These are phyloP conservation scores for Esperia sulphurella DNA, from an alignment of 2,888 invertebrate genomes.

Conservation along the genomic window DNA sequence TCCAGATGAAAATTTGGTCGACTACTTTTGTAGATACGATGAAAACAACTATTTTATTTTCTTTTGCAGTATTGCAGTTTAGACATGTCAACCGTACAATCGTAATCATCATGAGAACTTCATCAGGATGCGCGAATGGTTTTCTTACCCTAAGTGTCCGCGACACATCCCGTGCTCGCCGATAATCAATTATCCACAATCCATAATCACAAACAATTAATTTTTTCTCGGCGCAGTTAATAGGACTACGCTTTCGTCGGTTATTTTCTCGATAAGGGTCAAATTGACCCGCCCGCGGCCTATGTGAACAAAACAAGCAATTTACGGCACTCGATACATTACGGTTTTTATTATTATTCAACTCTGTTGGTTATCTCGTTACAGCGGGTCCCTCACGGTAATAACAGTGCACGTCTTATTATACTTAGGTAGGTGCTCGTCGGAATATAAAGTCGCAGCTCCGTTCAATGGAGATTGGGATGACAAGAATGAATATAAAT, in stretches of 20 bases:
- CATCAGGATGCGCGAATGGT: conserved; percentile 18
- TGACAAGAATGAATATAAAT: background rate
- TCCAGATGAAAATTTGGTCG: too few relatives aligned
- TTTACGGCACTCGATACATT: conserved; percentile 59
- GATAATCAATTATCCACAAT: conserved; percentile 67
- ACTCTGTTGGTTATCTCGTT: conserved; percentile 50
- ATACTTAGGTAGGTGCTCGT: conserved; percentile 19
- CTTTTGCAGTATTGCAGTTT: too few relatives aligned
- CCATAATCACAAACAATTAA: conserved; percentile 70
- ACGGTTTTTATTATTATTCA: conserved; percentile 59
- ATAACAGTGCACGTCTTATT: conserved; percentile 33
- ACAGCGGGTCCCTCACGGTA: conserved; percentile 38
- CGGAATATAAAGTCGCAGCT: conserved; percentile 16
- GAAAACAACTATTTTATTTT: too few relatives aligned
- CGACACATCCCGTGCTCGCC: conserved; percentile 47
- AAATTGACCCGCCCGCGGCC: conserved; percentile 66
- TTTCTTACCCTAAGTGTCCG: conserved; percentile 20
- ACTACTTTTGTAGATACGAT: too few relatives aligned
- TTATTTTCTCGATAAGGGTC: conserved; percentile 73
- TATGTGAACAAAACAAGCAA: conserved; percentile 65
- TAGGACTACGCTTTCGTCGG: conserved; percentile 63
- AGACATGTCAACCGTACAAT: too few relatives aligned
- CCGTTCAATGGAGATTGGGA: conserved; percentile 11
- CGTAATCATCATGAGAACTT: too few relatives aligned
- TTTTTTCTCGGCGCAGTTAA: conserved; percentile 62